phyloP scores from a whole-genome alignment of 1,140 invertebrate species.

The Temnothorax longispinosus region DNA sequence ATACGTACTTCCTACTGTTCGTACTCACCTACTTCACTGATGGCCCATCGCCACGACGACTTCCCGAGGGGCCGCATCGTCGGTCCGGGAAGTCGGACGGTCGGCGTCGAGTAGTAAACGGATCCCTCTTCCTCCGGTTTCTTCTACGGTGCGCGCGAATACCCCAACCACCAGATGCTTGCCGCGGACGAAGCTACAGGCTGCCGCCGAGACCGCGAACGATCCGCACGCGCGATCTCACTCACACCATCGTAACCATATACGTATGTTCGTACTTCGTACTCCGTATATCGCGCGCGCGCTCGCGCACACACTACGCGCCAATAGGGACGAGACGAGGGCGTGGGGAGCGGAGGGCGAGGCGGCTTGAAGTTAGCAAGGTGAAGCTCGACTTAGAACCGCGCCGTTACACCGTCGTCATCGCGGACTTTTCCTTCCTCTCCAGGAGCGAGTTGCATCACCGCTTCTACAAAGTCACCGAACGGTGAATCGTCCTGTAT shows the following conservation, averaged over 20 bases:
- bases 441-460: constrained; percentile 6
- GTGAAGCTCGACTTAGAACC: constrained; percentile 1
- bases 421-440: constrained; percentile 29
- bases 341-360: not conserved
- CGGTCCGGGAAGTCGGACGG: no score
- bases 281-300: not conserved
- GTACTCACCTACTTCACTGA: constrained; percentile 49
- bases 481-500: constrained; percentile 24
- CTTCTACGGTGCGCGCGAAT: not conserved
- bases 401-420: constrained; percentile 1
- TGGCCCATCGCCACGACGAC: not conserved
- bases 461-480: not conserved
- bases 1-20: not conserved
- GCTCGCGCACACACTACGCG: not conserved
- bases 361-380: not conserved
- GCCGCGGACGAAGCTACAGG: not conserved
- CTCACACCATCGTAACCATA: constrained; percentile 4
- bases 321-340: not conserved
- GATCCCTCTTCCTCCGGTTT: not conserved
- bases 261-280: not conserved
- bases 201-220: not conserved
- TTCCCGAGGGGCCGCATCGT: constrained; percentile 38
- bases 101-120: not conserved
- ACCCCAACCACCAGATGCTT: not conserved
- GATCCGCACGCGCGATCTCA: constrained; percentile 33